Conservation (phyloP, 2,888 invertebrate genomes). For the Listrodromus nycthemerus region DNA sequence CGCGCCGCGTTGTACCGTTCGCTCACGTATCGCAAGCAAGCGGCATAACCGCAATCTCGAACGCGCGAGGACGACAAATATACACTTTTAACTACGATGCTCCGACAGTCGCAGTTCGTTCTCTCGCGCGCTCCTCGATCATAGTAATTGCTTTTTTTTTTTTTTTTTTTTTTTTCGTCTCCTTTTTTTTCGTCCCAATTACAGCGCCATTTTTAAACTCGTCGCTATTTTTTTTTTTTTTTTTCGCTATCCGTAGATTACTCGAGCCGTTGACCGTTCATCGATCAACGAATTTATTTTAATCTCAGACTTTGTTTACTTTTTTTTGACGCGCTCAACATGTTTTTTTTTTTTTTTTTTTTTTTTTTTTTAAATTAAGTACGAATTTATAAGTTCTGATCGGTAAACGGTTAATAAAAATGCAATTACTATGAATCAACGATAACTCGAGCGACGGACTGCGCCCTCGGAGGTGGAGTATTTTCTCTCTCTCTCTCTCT, state of each 20-base stretch:
- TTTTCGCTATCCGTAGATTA: slow-evolving; percentile 28
- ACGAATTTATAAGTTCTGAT: slow-evolving; percentile 8
- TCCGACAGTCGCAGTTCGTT: slow-evolving; percentile 71
- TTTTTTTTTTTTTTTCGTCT: slow-evolving; percentile 55
- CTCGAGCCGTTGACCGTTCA: slow-evolving; percentile 9
- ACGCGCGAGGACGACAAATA: slow-evolving; percentile 48
- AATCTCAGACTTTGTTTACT: slow-evolving; percentile 3
- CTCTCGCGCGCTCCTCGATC: slow-evolving; percentile 28
- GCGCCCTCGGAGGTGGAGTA: slow-evolving; percentile 75
- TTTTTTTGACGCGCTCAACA: slow-evolving; percentile 1
- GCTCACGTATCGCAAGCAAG: slow-evolving; percentile 18
- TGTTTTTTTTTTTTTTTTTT: slow-evolving; percentile 30
- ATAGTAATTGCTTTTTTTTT: slow-evolving; percentile 59
- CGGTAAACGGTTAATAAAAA: slow-evolving; percentile 48
- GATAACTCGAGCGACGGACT: slow-evolving; percentile 67
- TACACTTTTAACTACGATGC: slow-evolving; percentile 73
- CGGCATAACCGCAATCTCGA: slow-evolving; percentile 13
- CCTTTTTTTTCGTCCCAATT: slow-evolving; percentile 58
- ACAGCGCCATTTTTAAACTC: slow-evolving; percentile 72
- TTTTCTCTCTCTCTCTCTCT: slow-evolving; percentile 58
- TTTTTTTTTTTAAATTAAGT: slow-evolving; percentile 24
- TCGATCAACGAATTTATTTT: slow-evolving; percentile 16
- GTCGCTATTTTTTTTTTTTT: slow-evolving; percentile 31
- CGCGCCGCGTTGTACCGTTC: slow-evolving; percentile 42
- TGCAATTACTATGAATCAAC: slow-evolving; percentile 64